Evolutionary conservation across 1,140 invertebrate genomes (phyloP), one percentile per base, ranked within the genome.

Genomic region (Cydia fagiglandana): DNA sequence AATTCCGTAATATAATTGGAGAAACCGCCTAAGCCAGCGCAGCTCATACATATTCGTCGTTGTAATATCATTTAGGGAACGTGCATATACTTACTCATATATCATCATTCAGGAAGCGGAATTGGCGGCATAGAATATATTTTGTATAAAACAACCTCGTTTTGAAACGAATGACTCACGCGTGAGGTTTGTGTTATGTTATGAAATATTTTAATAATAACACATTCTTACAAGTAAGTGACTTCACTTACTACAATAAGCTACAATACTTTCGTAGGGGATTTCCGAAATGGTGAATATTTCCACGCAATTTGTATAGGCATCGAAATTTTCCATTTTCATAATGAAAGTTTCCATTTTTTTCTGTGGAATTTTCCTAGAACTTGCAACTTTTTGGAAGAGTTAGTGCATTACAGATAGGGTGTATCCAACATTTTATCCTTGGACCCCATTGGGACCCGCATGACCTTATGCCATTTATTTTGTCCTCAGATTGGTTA

Each of bases 401-500:
- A 30, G 2, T 30, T 3, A 3, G 0, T n/a, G n/a, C n/a, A n/a
- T 3, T 30, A 30, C 30, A 30, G 30, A 3, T 30, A 30, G 30
- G 30, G 30, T 30, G 38, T 12, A 41, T 41, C 74, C 56, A 61
- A 47, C 53, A 75, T 24, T 24, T 24, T 24, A 24, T 24, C 2
- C 24, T 24, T 24, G 24, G 24, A 24, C 24, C 24, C 24, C 2
- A 0, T 24, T 24, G 24, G 24, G 24, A 24, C 24, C 24, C 24
- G 1, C 38, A 64, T 34, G 47, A 30, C 24, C 74, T 34, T 47
- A 74, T 61, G 50, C 15, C 38, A 73, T 45, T 73, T 76, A 17
- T 75, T 47, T 80, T 73, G 41, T 53, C 30, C 73, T 79, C 76
- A 93, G 90, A 87, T 93, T 94, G 76, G 85, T 93, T 75, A 80